A percentile compares a stretch with the other conserved stretches of the same genome.
Conservation (phyloP, 1,140 invertebrate species). For the Plectrocnemia conspersa region DNA sequence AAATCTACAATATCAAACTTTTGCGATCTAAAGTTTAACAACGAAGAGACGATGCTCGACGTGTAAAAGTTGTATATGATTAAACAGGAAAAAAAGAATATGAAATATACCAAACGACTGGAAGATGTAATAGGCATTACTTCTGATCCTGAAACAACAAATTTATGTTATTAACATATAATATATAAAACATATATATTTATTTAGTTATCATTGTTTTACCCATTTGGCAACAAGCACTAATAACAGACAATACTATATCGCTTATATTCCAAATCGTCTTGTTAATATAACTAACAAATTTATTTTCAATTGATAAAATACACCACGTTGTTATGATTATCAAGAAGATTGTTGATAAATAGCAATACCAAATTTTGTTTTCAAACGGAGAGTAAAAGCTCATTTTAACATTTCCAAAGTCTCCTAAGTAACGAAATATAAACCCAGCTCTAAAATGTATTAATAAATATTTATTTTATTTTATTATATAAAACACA, state of each 20-base stretch:
- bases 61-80: conserved; percentile 44
- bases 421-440: conserved; percentile 29
- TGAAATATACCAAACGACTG: conserved; percentile 38
- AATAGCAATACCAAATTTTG: conserved; percentile 25
- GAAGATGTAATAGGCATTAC: conserved; percentile 33
- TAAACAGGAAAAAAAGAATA: conserved; percentile 38
- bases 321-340: conserved; percentile 26
- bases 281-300: conserved; percentile 13
- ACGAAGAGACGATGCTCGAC: conserved; percentile 41
- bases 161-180: neutral
- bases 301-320: conserved; percentile 27
- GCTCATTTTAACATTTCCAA: conserved; percentile 19
- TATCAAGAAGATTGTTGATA: conserved; percentile 16
- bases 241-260: conserved; percentile 29
- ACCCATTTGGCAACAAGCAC: conserved; percentile 34
- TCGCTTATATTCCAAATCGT: conserved; percentile 28
- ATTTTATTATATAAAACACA: neutral
- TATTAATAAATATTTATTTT: neutral
- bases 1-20: conserved; percentile 28
- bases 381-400: conserved; percentile 27
- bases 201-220: conserved; percentile 1
- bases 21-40: conserved; percentile 36
- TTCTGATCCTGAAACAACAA: conserved; percentile 34
- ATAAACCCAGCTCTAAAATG: conserved; percentile 27
- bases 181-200: neutral